A percentile compares a stretch with the other conserved stretches of the same genome.
phyloP scores from a whole-genome alignment of 2,797 vertebrate genomes.

The Perodicticus potto region DNA sequence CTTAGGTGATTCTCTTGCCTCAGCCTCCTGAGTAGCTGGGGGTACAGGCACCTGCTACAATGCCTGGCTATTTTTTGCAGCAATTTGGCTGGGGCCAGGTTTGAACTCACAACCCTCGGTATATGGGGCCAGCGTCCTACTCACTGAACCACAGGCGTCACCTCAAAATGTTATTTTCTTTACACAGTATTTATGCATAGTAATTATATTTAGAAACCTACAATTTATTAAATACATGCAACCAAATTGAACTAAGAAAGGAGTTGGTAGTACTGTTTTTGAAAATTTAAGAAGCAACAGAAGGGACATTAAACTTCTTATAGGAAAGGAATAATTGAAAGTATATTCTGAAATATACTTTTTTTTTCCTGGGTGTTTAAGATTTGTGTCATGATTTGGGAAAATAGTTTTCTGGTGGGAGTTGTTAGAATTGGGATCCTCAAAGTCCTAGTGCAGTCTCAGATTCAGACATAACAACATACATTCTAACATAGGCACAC shows the following conservation, averaged over 20 bases:
- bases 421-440: neutral
- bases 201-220: slow-evolving; percentile 43
- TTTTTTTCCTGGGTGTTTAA: neutral
- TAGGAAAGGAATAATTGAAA: neutral
- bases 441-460: neutral
- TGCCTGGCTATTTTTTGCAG: too few species aligned
- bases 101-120: too few species aligned
- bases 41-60: too few species aligned
- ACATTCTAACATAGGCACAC: neutral
- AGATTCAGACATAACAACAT: neutral
- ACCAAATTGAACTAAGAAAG: neutral
- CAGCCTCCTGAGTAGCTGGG: too few species aligned
- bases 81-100: too few species aligned
- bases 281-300: neutral
- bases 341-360: neutral
- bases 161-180: neutral
- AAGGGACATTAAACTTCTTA: neutral
- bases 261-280: slow-evolving; percentile 7
- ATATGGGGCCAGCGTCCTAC: too few species aligned
- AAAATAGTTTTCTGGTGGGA: neutral
- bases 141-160: too few species aligned
- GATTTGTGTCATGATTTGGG: neutral
- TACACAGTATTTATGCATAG: neutral
- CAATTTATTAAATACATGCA: neutral
- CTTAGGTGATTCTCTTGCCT: too few species aligned